Evolutionary conservation across 2,888 invertebrate species (phyloP), one percentile per base, ranked within the genome.

Genomic region (Nomada goodeniana): DNA sequence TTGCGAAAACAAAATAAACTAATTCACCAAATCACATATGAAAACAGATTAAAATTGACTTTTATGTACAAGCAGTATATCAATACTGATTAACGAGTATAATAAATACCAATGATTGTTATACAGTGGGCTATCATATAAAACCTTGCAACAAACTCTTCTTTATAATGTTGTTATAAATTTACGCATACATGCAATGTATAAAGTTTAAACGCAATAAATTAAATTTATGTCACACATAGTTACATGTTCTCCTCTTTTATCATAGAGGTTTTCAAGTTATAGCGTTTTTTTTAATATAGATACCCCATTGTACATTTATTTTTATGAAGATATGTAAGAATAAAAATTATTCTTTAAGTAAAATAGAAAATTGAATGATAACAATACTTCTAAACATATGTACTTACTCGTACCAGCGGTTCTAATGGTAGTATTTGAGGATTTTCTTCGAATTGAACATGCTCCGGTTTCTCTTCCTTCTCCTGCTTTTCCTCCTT

Each of bases 371-470:
- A 15, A 47, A 36, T 36, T 20, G n/a, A 61, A 69, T 57, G 10
- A 23, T 18, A 42, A 70, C 67, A 2, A 70, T n/a, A 65, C n/a
- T 77, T 47, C 26, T 47, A 63, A 36, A 76, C 20, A 29, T 50
- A 60, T 64, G 18, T 81, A 10, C 80, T 78, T 84, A 88, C 88
- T 80, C 84, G 75, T 52, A 68, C 10, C 42, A 94, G 93, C 59
- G 94, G 92, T 82, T 96, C 95, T 73, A 95, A 94, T 44, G 95
- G 94, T 67, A 96, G 94, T 89, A 96, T 96, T 53, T 96, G 96
- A 60, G 96, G 95, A 53, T 96, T 95, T 77, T 96, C 95, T 84
- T 96, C 96, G 86, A 97, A 96, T 89, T 97, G 97, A 10, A 97
- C 96, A 92, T 96, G 96, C 23, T 93, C 95, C 44, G 94, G 94